Evolutionary conservation across 1,140 invertebrate species (phyloP), one percentile per base, ranked within the genome.

Genomic region (Drosophila nigrodunni): DNA sequence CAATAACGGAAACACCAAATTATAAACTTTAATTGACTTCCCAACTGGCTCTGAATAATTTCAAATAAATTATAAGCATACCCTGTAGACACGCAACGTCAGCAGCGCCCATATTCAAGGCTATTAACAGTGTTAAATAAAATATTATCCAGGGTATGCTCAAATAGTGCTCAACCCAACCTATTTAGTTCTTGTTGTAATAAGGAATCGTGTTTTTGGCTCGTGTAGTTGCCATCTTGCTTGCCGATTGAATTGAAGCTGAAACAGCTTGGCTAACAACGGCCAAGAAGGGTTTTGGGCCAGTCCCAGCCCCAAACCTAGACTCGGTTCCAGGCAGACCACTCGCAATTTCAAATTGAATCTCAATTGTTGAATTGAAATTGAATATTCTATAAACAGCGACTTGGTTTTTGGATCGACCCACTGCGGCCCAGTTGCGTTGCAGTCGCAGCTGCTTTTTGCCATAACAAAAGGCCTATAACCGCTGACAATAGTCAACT

Each of bases 221-320:
- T 34, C 25, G 11, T 66, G 39, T 57, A 55, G 46, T 67, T 57
- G 43, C 9, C 54, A 30, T 47, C n/a, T 58, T 15, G 39, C 15
- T 47, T 15, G 59, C n/a, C 43, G 50, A 25, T 50, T 59, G 54
- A 57, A 46, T 71, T 55, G 37, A 18, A 13, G 13, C 41, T 44
- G 68, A 69, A 74, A 77, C 74, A 77, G 74, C 70, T 77, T 68
- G 70, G 64, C 74, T 68, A 62, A 77, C 74, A 77, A 65, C 50
- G 34, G 18, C 10, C 5, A 10, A 15, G 15, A 34, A 25, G 2
- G 55, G 18, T 10, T 21, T 7, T 39, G 11, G 34, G 54, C 15
- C 18, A 39, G 5, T 6, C 9, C 6, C 50, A 35, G 21, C 18
- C 18, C 18, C 18, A 21, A 21, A 21, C 18, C 18, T 21, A 21